A percentile compares a stretch with the other conserved stretches of the same genome.
phyloP scores from a whole-genome alignment of 2,888 invertebrate genomes.

The Glomeris marginata region DNA sequence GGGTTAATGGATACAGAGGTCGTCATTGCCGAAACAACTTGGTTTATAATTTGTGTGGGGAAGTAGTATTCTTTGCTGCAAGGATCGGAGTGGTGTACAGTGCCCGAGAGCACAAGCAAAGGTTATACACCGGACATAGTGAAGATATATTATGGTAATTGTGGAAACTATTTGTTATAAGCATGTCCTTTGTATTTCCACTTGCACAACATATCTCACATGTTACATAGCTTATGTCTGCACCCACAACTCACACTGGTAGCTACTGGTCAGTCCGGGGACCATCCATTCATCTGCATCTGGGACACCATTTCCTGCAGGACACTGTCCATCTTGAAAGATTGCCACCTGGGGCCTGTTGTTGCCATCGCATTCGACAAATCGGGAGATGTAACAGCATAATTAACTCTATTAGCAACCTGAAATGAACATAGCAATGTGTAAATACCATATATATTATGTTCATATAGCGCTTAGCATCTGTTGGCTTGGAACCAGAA shows the following conservation, averaged over 20 bases:
- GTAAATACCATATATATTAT: neutral
- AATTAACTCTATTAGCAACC: neutral
- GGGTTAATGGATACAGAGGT: slow-evolving; percentile 34
- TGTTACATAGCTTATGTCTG: slow-evolving; percentile 25
- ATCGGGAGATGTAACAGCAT: slow-evolving; percentile 24
- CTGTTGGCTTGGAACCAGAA: slow-evolving; percentile 32
- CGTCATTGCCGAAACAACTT: slow-evolving; percentile 33
- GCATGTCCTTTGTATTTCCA: neutral
- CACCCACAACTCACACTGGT: slow-evolving; percentile 29
- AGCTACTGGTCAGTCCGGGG: slow-evolving; percentile 33
- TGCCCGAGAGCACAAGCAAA: slow-evolving; percentile 26
- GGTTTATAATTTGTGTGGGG: slow-evolving; percentile 27
- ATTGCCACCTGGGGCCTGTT: slow-evolving; percentile 30
- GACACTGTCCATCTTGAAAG: slow-evolving; percentile 30
- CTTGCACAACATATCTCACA: neutral
- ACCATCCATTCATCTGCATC: slow-evolving; percentile 31
- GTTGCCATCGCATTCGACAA: slow-evolving; percentile 30
- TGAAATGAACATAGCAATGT: neutral
- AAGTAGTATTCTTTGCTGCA: slow-evolving; percentile 34
- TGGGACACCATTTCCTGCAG: slow-evolving; percentile 29
- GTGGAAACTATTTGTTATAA: neutral
- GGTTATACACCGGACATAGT: slow-evolving; percentile 32
- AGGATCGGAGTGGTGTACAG: slow-evolving; percentile 33
- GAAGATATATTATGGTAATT: slow-evolving; percentile 32
- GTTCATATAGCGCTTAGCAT: slow-evolving; percentile 22